A percentile compares a stretch with the other conserved stretches of the same genome.
These are phyloP conservation scores for Drosophila murphyi DNA, from an alignment of 1,140 invertebrate species.

Conservation along the genomic window DNA sequence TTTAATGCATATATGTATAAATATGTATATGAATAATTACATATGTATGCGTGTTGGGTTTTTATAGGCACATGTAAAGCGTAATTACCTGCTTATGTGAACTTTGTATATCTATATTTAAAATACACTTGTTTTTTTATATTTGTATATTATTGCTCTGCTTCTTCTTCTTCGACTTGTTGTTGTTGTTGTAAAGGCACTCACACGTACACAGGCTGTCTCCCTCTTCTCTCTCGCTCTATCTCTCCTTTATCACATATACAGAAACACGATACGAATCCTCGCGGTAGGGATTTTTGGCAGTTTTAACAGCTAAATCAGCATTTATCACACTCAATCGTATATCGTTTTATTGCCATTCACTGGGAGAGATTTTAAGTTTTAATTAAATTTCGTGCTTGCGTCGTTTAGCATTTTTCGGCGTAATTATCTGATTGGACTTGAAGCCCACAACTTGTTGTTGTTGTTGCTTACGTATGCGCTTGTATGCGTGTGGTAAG, in stretches of 20 bases:
- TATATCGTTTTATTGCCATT: constrained; percentile 15
- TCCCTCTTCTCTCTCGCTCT: constrained; percentile 6
- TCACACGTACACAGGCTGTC: constrained; percentile 17
- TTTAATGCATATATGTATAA: not conserved
- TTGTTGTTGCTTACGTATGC: constrained; percentile 41
- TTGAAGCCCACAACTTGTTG: constrained; percentile 57
- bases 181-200: constrained; percentile 14
- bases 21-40: not conserved
- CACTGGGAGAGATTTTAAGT: constrained; percentile 20
- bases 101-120: constrained; percentile 72
- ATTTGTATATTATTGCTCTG: too few relatives aligned
- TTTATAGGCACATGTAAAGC: too few relatives aligned
- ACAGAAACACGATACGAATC: constrained; percentile 69
- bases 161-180: constrained; percentile 15
- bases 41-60: too few relatives aligned
- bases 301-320: constrained; percentile 30
- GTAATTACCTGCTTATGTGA: constrained; percentile 56
- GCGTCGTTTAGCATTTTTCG: constrained; percentile 66
- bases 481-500: constrained; percentile 28
- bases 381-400: constrained; percentile 67
- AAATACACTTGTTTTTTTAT: constrained; percentile 41
- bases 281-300: constrained; percentile 71
- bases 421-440: constrained; percentile 63
- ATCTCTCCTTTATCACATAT: constrained; percentile 9
- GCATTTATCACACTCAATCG: constrained; percentile 33